These are phyloP conservation scores for Carabus problematicus DNA, from an alignment of 2,888 invertebrate species.

Conservation along the genomic window DNA sequence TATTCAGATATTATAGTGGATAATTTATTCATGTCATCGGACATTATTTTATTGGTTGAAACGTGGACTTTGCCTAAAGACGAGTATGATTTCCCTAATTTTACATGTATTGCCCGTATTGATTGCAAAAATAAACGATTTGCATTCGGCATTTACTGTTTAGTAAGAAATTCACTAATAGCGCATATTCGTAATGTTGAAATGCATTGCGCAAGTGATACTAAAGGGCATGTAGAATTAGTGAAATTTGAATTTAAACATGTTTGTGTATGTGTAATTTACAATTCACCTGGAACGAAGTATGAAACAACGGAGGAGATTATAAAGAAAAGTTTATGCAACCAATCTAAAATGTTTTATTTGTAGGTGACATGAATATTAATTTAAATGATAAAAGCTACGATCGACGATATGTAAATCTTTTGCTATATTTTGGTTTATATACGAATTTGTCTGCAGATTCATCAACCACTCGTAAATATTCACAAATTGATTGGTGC, in stretches of 20 bases:
- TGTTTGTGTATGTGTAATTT: not conserved
- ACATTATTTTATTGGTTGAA: not conserved
- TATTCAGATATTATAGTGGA: not conserved
- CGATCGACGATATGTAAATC: not conserved
- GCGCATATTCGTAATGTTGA: not conserved
- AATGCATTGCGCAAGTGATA: not conserved
- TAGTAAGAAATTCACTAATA: not conserved
- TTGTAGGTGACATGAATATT: conserved; percentile 2
- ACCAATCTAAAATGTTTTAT: too few relatives aligned
- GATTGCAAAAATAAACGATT: not conserved
- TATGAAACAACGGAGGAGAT: conserved; percentile 8
- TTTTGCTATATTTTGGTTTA: not conserved
- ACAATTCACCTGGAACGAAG: not conserved
- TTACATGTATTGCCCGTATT: not conserved
- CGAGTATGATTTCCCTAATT: not conserved
- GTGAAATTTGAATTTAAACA: not conserved
- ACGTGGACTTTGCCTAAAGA: conserved; percentile 14
- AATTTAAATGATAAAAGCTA: not conserved
- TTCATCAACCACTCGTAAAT: not conserved
- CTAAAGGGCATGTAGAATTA: not conserved
- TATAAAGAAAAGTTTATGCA: not conserved
- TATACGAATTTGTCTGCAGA: not conserved
- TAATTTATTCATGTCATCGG: not conserved
- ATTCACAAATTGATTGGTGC: conserved; percentile 1
- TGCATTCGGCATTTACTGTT: not conserved